Evolutionary conservation across 2,797 vertebrate species (phyloP), one percentile per base, ranked within the genome.

Genomic region (Capromys pilorides): DNA sequence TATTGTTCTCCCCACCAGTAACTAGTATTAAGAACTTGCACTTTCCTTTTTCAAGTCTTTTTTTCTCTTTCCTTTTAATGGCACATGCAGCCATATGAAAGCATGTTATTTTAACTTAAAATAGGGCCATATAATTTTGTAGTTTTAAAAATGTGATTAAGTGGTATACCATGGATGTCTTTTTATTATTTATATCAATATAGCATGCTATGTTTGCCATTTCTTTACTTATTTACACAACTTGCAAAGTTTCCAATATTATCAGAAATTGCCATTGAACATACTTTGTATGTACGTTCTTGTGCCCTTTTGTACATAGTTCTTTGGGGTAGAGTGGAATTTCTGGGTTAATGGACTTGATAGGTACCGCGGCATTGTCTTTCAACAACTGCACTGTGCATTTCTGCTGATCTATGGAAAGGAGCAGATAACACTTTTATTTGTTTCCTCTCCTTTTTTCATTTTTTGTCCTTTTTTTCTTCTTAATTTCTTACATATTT

Each of bases 111-210:
- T 84, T 75, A 91, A 86, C 33, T 73, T 94, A 62, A 90, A 86
- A 62, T 45, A 78, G n/a, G 69, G 31, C 87, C 54, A 77, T 94
- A 54, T 89, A 86, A 75, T 87, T 95, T 91, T 93, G 61, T 49
- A 89, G 13, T 24, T 95, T 86, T 77, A 49, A 7, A 26, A 49
- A 39, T 69, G 69, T 77, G 5, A 39, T 26, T 91, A 85, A 94
- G 64, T 67, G 67, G 1, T 86, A 82, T 85, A 2, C 66, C 41
- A 71, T 91, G 24, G 28, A 5, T 11, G 88, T 61, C 64, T 89
- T 41, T 61, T 89, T 90, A 45, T 78, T n/a, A 84, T 67, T 94
- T 81, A 22, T 86, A 88, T 66, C 26, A 39, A 2, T 61, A 16
- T 59, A 26, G 33, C 64, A 45, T 26, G 3, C 16, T 57, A 36